Percentiles rank a stretch among this genome's conserved stretches.
Conservation (phyloP, 2,888 invertebrate species). For the Julus scanicus region DNA sequence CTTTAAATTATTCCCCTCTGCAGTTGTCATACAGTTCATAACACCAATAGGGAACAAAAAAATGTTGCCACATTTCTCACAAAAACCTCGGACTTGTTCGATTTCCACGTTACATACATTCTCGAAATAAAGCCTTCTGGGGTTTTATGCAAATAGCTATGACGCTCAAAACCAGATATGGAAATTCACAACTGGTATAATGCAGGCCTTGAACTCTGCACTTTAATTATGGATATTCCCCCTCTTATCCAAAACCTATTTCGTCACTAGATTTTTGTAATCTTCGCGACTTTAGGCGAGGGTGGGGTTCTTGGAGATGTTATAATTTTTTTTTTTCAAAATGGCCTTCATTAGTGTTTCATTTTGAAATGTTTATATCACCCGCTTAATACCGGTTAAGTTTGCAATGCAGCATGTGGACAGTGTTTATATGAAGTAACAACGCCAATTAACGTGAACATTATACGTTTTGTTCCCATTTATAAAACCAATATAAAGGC, state of each 20-base stretch:
- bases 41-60: slow-evolving; percentile 27
- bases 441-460: too few relatives aligned
- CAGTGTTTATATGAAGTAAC: too few relatives aligned
- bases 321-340: not conserved
- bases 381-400: too few relatives aligned
- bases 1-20: not conserved
- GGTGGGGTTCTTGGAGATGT: not conserved
- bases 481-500: too few relatives aligned
- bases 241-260: not conserved
- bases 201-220: slow-evolving; percentile 5
- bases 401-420: too few relatives aligned
- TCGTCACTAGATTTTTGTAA: slow-evolving; percentile 20
- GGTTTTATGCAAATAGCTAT: not conserved
- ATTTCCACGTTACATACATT: slow-evolving; percentile 32
- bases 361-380: not conserved
- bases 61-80: not conserved
- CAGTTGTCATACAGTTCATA: slow-evolving; percentile 35
- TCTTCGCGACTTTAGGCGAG: not conserved
- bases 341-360: not conserved
- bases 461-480: too few relatives aligned
- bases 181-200: not conserved
- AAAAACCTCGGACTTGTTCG: not conserved
- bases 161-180: not conserved
- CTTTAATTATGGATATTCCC: slow-evolving; percentile 5
- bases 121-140: slow-evolving; percentile 8